A percentile compares a stretch with the other conserved stretches of the same genome.
These are phyloP conservation scores for Pocillopora grandis DNA, from an alignment of 92 coral and sea anemone species.

Conservation along the genomic window DNA sequence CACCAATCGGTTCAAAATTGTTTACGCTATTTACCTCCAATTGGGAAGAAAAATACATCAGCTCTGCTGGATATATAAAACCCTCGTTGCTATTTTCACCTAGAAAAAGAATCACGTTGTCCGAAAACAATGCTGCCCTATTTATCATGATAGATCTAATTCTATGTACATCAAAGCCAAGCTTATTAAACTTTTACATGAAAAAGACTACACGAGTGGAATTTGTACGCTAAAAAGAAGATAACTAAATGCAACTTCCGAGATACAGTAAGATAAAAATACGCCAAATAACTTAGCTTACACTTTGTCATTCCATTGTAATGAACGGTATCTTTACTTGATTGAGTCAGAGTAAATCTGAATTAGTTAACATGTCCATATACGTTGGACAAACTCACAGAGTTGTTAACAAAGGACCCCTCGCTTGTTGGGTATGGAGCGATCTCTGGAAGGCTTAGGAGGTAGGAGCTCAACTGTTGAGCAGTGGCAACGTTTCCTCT, in stretches of 20 bases:
- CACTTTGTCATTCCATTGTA: constrained; percentile 79
- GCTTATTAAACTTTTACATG: constrained; percentile 19
- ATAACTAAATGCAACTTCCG: background rate
- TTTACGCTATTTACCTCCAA: constrained; percentile 37
- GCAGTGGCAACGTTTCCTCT: constrained; percentile 56
- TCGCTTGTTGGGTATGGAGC: constrained; percentile 74
- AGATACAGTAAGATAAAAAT: background rate
- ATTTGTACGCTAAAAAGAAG: background rate
- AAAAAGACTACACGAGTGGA: constrained; percentile 3
- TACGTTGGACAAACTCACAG: constrained; percentile 50
- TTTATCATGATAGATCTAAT: constrained; percentile 40
- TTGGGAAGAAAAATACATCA: constrained; percentile 29
- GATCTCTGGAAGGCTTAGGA: constrained; percentile 78
- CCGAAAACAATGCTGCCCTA: constrained; percentile 41
- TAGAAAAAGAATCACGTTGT: constrained; percentile 42
- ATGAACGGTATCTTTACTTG: constrained; percentile 57
- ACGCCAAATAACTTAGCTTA: constrained; percentile 64
- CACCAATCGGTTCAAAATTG: constrained; percentile 14
- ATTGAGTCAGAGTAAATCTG: constrained; percentile 50
- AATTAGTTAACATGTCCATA: constrained; percentile 44
- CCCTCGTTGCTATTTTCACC: constrained; percentile 33
- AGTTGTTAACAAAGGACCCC: constrained; percentile 34
- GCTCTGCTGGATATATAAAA: constrained; percentile 36
- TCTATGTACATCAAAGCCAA: constrained; percentile 38
- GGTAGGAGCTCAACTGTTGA: constrained; percentile 65